A percentile compares a stretch with the other conserved stretches of the same genome.
Evolutionary conservation across 2,888 invertebrate genomes (phyloP).

Genomic region (Lepidochrysops patricia): DNA sequence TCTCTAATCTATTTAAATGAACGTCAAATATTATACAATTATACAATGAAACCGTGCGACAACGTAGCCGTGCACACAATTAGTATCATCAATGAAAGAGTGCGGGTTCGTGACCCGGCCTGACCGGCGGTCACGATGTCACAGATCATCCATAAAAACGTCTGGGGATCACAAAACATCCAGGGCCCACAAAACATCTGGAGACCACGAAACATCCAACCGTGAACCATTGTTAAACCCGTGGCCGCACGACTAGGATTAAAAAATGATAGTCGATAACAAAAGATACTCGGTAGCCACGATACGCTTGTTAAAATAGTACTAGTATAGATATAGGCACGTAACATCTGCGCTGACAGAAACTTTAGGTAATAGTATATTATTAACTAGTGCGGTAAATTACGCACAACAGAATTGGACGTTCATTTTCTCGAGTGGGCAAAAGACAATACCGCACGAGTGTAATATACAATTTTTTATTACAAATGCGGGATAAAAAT

Average conservation of each 20-base stretch:
- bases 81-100: slow-evolving; percentile 21
- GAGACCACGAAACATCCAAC: background rate
- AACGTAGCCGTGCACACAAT: background rate
- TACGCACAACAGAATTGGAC: too few species aligned
- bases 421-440: too few species aligned
- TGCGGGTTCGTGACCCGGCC: slow-evolving; percentile 54
- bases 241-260: slow-evolving; percentile 9
- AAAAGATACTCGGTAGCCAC: slow-evolving; percentile 26
- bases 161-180: background rate
- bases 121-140: slow-evolving; percentile 45
- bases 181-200: slow-evolving; percentile 24
- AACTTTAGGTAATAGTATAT: too few species aligned
- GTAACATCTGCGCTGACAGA: too few species aligned
- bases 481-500: too few species aligned
- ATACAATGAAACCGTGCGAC: background rate
- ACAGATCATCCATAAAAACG: slow-evolving; percentile 22
- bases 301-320: background rate
- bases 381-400: too few species aligned
- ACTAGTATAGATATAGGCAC: too few species aligned
- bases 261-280: slow-evolving; percentile 20
- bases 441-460: too few species aligned
- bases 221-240: slow-evolving; percentile 13
- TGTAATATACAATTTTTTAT: too few species aligned
- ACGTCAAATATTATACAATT: too few species aligned
- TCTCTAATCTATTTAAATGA: too few species aligned